These are phyloP conservation scores for Eilema caniola DNA, from an alignment of 2,888 invertebrate genomes.

Conservation along the genomic window DNA sequence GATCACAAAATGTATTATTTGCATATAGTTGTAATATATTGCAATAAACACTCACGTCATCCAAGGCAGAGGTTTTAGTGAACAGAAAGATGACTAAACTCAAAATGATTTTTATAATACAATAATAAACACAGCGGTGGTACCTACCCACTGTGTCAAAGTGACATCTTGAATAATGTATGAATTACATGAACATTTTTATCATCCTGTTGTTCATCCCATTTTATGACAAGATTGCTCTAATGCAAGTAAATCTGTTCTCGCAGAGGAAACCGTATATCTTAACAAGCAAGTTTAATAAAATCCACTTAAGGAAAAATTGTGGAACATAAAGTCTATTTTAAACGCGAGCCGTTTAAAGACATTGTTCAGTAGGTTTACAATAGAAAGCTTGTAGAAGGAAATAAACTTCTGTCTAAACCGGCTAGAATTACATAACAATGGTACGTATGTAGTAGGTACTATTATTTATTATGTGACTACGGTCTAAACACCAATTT, in stretches of 20 bases:
- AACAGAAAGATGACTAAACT: not conserved
- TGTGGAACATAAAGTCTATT: not conserved
- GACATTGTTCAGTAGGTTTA: not conserved
- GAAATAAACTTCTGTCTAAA: not conserved
- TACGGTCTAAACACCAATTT: not conserved
- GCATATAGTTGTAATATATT: not conserved
- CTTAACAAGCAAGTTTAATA: slow-evolving; percentile 7
- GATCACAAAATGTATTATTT: not conserved
- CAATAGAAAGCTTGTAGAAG: not conserved
- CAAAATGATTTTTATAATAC: not conserved
- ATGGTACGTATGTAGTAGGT: too few species aligned
- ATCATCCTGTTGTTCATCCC: not conserved
- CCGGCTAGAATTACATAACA: not conserved
- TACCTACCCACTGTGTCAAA: not conserved
- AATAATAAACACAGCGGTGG: not conserved
- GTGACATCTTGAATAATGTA: slow-evolving; percentile 1
- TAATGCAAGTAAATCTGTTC: slow-evolving; percentile 8
- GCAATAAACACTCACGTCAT: not conserved
- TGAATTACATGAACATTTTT: slow-evolving; percentile 6
- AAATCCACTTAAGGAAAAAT: slow-evolving; percentile 6
- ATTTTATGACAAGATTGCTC: slow-evolving; percentile 7
- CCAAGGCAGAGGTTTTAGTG: not conserved
- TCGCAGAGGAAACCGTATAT: slow-evolving; percentile 9
- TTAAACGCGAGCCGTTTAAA: not conserved
- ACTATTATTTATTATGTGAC: too few species aligned